These are phyloP conservation scores for Ylistrum balloti DNA, from an alignment of 1,140 invertebrate species.

Conservation along the genomic window DNA sequence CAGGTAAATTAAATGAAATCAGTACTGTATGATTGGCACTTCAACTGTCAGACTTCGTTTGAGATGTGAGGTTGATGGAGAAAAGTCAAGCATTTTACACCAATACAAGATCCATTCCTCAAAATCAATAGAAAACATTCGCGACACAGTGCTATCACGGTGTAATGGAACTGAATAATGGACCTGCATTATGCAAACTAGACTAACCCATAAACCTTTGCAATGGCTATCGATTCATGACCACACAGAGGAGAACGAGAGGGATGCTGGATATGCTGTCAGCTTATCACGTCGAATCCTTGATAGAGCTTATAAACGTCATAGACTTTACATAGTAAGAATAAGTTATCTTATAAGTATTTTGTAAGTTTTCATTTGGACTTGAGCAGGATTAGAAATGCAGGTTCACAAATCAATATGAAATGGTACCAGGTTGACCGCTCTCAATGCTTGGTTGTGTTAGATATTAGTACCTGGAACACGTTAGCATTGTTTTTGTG, in stretches of 20 bases:
- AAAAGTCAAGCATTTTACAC: too few species aligned
- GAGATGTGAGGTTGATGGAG: too few species aligned
- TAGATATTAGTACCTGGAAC: too few species aligned
- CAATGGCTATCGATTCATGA: not conserved
- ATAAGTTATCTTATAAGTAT: too few species aligned
- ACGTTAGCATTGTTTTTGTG: too few species aligned
- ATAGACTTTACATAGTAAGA: too few species aligned
- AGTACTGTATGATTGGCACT: not conserved
- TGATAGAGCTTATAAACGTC: not conserved
- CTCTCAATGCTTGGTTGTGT: too few species aligned
- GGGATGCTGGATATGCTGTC: not conserved
- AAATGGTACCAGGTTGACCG: too few species aligned
- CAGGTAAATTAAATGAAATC: not conserved
- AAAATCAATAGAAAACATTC: constrained; percentile 20
- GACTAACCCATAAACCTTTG: not conserved
- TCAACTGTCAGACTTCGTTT: too few species aligned
- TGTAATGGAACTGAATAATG: not conserved
- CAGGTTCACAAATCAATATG: too few species aligned
- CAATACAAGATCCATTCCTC: not conserved
- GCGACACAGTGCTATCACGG: not conserved
- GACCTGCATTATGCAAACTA: not conserved
- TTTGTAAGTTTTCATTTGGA: too few species aligned
- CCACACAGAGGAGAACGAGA: not conserved
- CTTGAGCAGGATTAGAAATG: too few species aligned
- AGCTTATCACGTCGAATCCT: not conserved